Evolutionary conservation across 2,888 invertebrate species (phyloP).

Genomic region (Leptinotarsa rubiginosa): DNA sequence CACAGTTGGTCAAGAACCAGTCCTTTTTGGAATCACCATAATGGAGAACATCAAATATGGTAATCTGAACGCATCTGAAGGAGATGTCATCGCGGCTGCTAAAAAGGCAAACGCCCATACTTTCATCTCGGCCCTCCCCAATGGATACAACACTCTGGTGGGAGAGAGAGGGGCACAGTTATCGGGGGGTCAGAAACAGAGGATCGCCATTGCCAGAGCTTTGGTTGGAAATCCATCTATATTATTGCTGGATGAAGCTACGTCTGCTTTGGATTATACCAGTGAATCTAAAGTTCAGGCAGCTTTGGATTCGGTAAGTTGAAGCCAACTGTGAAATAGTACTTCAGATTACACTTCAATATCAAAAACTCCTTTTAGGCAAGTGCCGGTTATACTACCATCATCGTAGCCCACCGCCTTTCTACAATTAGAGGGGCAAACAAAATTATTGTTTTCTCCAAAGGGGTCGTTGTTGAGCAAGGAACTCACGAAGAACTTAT

Average conservation of each 20-base stretch:
- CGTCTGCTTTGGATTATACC: slow-evolving; percentile 87
- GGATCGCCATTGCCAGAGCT: slow-evolving; percentile 91
- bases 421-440: slow-evolving; percentile 81
- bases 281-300: slow-evolving; percentile 90
- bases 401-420: slow-evolving; percentile 83
- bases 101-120: slow-evolving; percentile 82
- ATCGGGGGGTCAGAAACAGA: slow-evolving; percentile 91
- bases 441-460: slow-evolving; percentile 78
- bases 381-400: slow-evolving; percentile 79
- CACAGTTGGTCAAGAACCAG: slow-evolving; percentile 91
- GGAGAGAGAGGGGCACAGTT: slow-evolving; percentile 87
- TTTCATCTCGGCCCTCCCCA: slow-evolving; percentile 79
- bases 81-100: slow-evolving; percentile 78
- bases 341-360: too few species aligned
- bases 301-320: slow-evolving; percentile 77
- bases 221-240: slow-evolving; percentile 84
- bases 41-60: slow-evolving; percentile 87
- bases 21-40: slow-evolving; percentile 86
- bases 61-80: slow-evolving; percentile 73
- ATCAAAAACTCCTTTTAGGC: slow-evolving; percentile 67
- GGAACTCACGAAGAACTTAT: slow-evolving; percentile 80
- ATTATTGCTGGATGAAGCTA: slow-evolving; percentile 86
- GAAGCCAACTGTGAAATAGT: not conserved
- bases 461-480: slow-evolving; percentile 76
- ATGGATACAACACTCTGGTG: slow-evolving; percentile 85